Percentiles rank a stretch among this genome's conserved stretches.
phyloP scores from a whole-genome alignment of 2,113 vertebrate genomes.

The Pogona vitticeps region DNA sequence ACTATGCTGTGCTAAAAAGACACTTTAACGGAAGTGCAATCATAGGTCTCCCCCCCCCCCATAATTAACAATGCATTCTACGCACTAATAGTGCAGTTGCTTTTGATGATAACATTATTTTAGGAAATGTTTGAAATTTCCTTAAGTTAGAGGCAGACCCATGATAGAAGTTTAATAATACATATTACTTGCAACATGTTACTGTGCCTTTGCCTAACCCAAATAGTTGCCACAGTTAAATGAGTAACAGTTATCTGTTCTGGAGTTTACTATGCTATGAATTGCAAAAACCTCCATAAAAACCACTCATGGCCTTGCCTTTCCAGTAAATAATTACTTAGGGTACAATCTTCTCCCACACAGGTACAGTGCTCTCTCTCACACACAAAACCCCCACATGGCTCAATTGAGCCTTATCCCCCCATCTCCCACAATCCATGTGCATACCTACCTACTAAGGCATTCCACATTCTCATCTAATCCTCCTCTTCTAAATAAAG shows the following conservation, averaged over 20 bases:
- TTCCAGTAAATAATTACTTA: conserved; percentile 78
- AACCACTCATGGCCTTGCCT: conserved; percentile 86
- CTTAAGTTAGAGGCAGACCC: conserved; percentile 74
- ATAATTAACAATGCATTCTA: conserved; percentile 80
- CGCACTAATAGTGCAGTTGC: conserved; percentile 83
- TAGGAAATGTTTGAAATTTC: conserved; percentile 74
- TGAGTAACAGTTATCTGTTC: conserved; percentile 76
- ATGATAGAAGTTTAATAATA: conserved; percentile 71
- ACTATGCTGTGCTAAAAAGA: conserved; percentile 81
- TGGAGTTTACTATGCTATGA: conserved; percentile 81
- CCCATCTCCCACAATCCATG: neutral
- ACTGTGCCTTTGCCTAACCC: conserved; percentile 84
- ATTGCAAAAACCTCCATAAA: conserved; percentile 83
- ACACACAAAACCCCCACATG: neutral
- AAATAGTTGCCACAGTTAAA: conserved; percentile 81
- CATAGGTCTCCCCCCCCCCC: conserved; percentile 78
- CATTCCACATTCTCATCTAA: neutral
- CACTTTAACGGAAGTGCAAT: conserved; percentile 85
- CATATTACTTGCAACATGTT: conserved; percentile 76
- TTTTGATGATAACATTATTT: conserved; percentile 78
- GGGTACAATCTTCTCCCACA: conserved; percentile 54
- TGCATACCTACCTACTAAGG: neutral
- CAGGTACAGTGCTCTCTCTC: neutral
- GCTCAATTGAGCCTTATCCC: neutral
- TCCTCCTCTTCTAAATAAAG: neutral